Conservation (phyloP, 2,113 vertebrate species). For the Dolichotis patagonum region DNA sequence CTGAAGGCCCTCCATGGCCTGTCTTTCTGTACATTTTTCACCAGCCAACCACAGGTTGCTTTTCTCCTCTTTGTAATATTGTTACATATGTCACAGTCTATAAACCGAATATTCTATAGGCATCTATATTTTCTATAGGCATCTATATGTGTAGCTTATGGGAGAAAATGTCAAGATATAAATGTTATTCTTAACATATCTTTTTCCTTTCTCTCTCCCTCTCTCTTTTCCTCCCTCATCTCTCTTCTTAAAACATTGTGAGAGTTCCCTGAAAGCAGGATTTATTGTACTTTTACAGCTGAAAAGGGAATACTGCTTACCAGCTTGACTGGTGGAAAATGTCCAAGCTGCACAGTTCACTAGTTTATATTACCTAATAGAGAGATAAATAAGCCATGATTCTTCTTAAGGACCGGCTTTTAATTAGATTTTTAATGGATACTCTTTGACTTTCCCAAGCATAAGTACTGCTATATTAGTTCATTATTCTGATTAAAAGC, state of each 20-base stretch:
- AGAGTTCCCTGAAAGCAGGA: slow-evolving; percentile 71
- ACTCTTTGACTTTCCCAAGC: slow-evolving; percentile 83
- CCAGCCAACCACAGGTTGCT: not conserved
- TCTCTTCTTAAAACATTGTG: slow-evolving; percentile 61
- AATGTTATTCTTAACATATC: not conserved
- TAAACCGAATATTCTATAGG: not conserved
- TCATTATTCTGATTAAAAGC: slow-evolving; percentile 85
- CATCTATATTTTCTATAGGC: not conserved
- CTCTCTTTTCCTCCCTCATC: slow-evolving; percentile 23
- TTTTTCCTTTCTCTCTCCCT: not conserved
- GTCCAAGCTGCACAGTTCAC: slow-evolving; percentile 79
- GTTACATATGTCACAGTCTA: not conserved
- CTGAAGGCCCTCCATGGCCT: not conserved
- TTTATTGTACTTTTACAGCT: slow-evolving; percentile 78
- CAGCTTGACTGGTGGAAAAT: slow-evolving; percentile 74
- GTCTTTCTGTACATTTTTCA: not conserved
- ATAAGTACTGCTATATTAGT: slow-evolving; percentile 81
- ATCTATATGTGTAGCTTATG: not conserved
- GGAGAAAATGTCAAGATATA: not conserved
- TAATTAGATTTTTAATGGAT: slow-evolving; percentile 92
- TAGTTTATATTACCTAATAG: slow-evolving; percentile 83
- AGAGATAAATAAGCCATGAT: slow-evolving; percentile 82
- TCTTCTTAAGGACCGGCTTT: slow-evolving; percentile 84
- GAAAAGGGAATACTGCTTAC: slow-evolving; percentile 75
- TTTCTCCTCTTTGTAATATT: not conserved